These are phyloP conservation scores for Yoshiicerus persimilis DNA, from an alignment of 1,140 invertebrate genomes.

Conservation along the genomic window DNA sequence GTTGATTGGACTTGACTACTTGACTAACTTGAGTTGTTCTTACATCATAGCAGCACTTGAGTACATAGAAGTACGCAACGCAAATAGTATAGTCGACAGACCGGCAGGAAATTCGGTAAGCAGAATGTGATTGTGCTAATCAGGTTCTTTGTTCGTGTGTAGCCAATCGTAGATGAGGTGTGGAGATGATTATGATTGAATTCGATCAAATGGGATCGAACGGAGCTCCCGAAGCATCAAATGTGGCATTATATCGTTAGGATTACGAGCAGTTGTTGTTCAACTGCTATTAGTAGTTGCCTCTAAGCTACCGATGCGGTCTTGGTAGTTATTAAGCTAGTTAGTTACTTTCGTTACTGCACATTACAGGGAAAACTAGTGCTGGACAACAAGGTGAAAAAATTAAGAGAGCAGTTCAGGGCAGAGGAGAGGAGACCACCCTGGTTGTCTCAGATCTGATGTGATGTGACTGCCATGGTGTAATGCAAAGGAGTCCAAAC, in stretches of 20 bases:
- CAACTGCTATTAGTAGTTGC: constrained; percentile 17
- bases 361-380: constrained; percentile 1
- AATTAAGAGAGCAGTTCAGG: neutral
- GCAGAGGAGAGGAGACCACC: neutral
- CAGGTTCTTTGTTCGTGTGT: constrained; percentile 41
- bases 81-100: neutral
- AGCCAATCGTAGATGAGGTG: constrained; percentile 41
- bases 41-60: neutral
- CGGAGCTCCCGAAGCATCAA: neutral
- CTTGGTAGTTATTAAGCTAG: neutral
- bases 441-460: neutral
- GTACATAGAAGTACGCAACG: neutral
- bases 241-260: neutral
- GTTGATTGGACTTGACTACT: neutral
- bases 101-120: neutral
- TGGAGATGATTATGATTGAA: constrained; percentile 44
- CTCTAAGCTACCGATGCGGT: constrained; percentile 7
- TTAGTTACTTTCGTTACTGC: constrained; percentile 3
- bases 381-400: neutral
- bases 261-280: constrained; percentile 2
- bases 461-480: neutral
- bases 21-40: neutral
- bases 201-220: constrained; percentile 11
- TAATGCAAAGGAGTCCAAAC: neutral
- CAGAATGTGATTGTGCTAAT: constrained; percentile 27